Percentiles rank a stretch among this genome's conserved stretches.
These are phyloP conservation scores for Drosophila tanythrix DNA, from an alignment of 2,888 invertebrate species.

Conservation along the genomic window DNA sequence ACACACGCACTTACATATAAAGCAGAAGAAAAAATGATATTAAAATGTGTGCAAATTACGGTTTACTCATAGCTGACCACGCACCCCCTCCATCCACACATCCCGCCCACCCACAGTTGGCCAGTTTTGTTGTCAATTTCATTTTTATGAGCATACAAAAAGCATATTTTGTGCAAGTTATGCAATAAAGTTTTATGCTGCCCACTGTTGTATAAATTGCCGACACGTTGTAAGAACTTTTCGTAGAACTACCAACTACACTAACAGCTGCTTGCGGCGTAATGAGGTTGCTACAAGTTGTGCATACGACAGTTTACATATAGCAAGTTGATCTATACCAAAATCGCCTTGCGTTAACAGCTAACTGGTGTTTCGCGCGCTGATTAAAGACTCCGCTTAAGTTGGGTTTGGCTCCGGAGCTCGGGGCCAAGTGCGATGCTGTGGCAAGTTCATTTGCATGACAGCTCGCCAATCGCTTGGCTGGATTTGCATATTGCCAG, in stretches of 20 bases:
- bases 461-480: constrained; percentile 39
- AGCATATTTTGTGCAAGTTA: constrained; percentile 67
- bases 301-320: constrained; percentile 28
- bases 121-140: constrained; percentile 36
- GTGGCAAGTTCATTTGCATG: constrained; percentile 63
- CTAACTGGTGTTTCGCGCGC: constrained; percentile 38
- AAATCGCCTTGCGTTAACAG: constrained; percentile 61
- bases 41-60: constrained; percentile 68
- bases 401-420: background rate
- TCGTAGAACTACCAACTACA: constrained; percentile 33
- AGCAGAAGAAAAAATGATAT: constrained; percentile 46
- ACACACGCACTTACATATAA: constrained; percentile 2
- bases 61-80: constrained; percentile 43
- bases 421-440: constrained; percentile 10
- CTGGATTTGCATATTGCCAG: constrained; percentile 66
- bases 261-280: constrained; percentile 15
- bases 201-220: constrained; percentile 75
- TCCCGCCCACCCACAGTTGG: background rate
- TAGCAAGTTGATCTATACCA: constrained; percentile 31
- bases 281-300: constrained; percentile 38
- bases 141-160: constrained; percentile 61
- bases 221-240: constrained; percentile 50
- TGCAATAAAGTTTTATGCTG: constrained; percentile 74
- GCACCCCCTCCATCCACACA: background rate
- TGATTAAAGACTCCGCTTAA: constrained; percentile 39